Evolutionary conservation across 2,113 vertebrate genomes (phyloP).

Genomic region (Dipodomys stephensi): DNA sequence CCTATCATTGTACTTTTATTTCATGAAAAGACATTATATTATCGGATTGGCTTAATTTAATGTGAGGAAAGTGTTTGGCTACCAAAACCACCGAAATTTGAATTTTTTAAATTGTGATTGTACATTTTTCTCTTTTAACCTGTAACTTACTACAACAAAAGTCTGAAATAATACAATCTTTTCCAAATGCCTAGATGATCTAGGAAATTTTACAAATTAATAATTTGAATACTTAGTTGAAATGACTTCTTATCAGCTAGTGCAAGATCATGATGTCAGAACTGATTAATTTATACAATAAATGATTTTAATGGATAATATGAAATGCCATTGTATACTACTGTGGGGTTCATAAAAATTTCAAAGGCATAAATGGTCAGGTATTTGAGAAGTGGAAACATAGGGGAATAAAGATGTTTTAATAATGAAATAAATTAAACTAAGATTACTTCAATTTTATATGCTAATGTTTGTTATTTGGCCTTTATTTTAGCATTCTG

Average conservation of each 20-base stretch:
- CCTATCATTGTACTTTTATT: background rate
- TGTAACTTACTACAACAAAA: background rate
- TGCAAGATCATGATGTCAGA: background rate
- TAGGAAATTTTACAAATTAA: too few species aligned
- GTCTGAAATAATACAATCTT: background rate
- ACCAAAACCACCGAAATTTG: background rate
- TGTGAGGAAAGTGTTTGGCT: background rate
- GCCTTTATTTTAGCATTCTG: background rate
- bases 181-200: too few species aligned
- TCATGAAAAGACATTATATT: background rate
- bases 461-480: background rate
- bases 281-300: background rate
- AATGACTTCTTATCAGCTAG: background rate
- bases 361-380: background rate
- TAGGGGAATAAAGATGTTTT: background rate
- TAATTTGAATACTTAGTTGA: background rate
- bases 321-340: background rate
- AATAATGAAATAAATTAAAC: background rate
- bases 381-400: background rate
- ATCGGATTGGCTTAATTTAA: background rate
- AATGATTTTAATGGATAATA: background rate
- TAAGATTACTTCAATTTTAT: background rate
- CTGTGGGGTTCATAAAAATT: accelerated
- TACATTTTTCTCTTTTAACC: background rate
- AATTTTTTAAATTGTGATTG: background rate